These are phyloP conservation scores for Paracanthobrama guichenoti DNA, from an alignment of 2,113 vertebrate species.

Conservation along the genomic window DNA sequence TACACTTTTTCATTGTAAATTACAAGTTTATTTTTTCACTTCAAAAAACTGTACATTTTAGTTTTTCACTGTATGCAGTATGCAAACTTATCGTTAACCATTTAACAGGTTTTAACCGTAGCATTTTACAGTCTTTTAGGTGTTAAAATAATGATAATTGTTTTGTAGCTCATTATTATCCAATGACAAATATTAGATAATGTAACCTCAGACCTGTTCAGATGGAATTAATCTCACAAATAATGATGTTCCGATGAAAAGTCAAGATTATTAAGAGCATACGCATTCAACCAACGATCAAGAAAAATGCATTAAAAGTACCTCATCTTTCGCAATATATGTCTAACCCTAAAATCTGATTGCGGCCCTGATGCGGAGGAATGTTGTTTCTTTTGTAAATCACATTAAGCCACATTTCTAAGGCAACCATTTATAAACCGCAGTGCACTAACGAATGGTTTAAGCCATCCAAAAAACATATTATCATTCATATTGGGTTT, in stretches of 20 bases:
- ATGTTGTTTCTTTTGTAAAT: background rate
- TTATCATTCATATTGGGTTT: background rate
- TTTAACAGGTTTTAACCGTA: too few species aligned
- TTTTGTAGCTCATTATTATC: too few species aligned
- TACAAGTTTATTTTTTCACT: too few species aligned
- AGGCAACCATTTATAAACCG: background rate
- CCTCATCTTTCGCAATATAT: background rate
- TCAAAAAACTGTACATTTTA: too few species aligned
- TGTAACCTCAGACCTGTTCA: too few species aligned
- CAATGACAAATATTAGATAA: too few species aligned
- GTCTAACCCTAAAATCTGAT: background rate
- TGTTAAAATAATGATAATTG: too few species aligned
- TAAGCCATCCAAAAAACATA: constrained; percentile 2
- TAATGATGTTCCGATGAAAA: background rate
- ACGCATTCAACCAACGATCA: background rate
- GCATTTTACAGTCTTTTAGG: too few species aligned
- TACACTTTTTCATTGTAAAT: too few species aligned
- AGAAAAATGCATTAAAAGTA: background rate
- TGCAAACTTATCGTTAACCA: too few species aligned
- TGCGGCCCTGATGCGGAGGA: background rate
- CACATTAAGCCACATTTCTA: background rate
- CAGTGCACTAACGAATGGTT: background rate
- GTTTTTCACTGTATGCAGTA: too few species aligned
- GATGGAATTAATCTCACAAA: background rate
- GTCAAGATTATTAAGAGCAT: too few species aligned